phyloP scores from a whole-genome alignment of 2,797 vertebrate genomes.

The Bovichtus variegatus region DNA sequence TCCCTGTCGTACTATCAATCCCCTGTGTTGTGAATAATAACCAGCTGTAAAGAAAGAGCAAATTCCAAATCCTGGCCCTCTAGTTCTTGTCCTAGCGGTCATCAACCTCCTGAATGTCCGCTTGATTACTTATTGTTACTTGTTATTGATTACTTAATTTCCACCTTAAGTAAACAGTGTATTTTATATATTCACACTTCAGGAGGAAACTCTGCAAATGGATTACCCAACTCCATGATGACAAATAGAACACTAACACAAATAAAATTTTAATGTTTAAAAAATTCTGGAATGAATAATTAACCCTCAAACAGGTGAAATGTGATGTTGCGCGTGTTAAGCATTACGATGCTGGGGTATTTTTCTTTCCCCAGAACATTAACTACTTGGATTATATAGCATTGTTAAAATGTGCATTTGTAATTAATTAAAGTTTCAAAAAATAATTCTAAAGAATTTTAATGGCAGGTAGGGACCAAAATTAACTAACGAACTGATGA shows the following conservation, averaged over 20 bases:
- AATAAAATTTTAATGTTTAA: not conserved
- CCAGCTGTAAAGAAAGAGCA: constrained; percentile 60
- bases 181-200: too few relatives aligned
- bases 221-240: too few relatives aligned
- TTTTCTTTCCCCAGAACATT: not conserved
- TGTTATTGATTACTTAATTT: constrained; percentile 16
- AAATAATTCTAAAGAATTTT: not conserved
- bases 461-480: not conserved
- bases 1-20: constrained; percentile 56
- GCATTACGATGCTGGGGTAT: not conserved
- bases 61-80: constrained; percentile 50
- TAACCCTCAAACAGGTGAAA: not conserved
- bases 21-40: constrained; percentile 66
- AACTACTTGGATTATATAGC: not conserved
- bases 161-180: not conserved
- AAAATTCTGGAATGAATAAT: not conserved
- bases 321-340: too few relatives aligned
- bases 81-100: constrained; percentile 45
- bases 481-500: constrained; percentile 32
- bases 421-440: not conserved
- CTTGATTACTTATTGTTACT: not conserved
- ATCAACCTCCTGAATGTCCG: constrained; percentile 58
- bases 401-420: not conserved
- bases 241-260: too few relatives aligned
- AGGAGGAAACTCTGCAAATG: too few relatives aligned